Base-by-base conservation (phyloP, 2,888 invertebrate species). In the Monoplex corrugatus region DNA sequence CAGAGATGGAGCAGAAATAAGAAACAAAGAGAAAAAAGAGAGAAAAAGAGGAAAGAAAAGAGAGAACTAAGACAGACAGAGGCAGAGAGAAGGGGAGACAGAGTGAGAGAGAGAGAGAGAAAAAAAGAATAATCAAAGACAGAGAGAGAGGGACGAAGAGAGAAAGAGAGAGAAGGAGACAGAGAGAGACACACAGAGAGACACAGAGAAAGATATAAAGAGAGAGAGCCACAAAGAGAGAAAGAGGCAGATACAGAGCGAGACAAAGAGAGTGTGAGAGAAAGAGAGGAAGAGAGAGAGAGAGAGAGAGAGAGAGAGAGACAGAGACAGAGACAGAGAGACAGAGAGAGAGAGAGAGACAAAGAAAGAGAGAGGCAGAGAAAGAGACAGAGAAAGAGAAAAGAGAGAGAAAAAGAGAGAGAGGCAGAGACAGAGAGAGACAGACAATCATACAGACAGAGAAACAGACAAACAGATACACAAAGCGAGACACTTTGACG, bases 91-190 rank as follows among this genome's bases (percentile, higher is more conserved):
- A 10, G 28, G 1, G 28, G 5, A 57, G 28, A 5, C 57, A 57
- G 16, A 57, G 19, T 23, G 2, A 57, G 16, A 57, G 2, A 57
- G 2, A 57, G 57, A 50, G 19, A 57, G 57, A 2, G 57, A 57
- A 57, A 57, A 16, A n/a, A n/a, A n/a, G n/a, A n/a, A n/a, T n/a
- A n/a, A n/a, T n/a, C n/a, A n/a, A n/a, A n/a, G n/a, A n/a, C n/a
- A n/a, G n/a, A n/a, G n/a, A n/a, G n/a, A n/a, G n/a, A n/a, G n/a
- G n/a, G n/a, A n/a, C n/a, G n/a, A 63, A 38, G 68, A 86, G 40
- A 35, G 57, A 38, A 38, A 86, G 40, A 35, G 57, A 38, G 68
- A 86, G 40, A 57, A 63, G 40, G 63, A 86, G 45, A 45, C 35
- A 72, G 72, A 75, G 45, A 45, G 57, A 72, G 72, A 75, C 32